phyloP scores from a whole-genome alignment of 2,888 invertebrate genomes.

The Tricholauxania praeusta region DNA sequence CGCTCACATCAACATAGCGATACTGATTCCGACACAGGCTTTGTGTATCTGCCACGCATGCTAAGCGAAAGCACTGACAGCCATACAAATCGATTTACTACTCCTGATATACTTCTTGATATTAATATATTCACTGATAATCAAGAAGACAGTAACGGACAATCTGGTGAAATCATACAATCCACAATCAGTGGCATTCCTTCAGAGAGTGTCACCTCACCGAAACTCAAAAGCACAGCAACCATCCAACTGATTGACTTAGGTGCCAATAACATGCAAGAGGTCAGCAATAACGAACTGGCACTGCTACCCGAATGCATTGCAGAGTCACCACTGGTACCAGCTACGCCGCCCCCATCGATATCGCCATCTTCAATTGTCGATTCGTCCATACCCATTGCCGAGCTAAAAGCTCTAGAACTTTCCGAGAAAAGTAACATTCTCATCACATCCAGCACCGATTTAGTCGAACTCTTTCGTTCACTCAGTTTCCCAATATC shows the following conservation, averaged over 20 bases:
- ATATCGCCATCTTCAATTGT: conserved; percentile 60
- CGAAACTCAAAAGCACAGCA: conserved; percentile 34
- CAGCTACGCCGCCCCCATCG: conserved; percentile 64
- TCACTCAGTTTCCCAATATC: conserved; percentile 63
- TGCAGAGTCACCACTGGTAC: conserved; percentile 56
- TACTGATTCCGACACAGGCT: conserved; percentile 57
- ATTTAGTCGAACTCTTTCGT: conserved; percentile 64
- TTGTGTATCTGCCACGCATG: conserved; percentile 56
- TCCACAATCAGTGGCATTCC: background rate
- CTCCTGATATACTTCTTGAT: conserved; percentile 65
- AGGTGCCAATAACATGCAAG: conserved; percentile 43
- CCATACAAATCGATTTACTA: conserved; percentile 54
- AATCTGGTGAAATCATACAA: conserved; percentile 40
- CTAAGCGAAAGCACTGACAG: conserved; percentile 50
- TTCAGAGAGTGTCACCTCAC: conserved; percentile 38
- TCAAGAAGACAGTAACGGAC: conserved; percentile 24
- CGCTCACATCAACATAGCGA: conserved; percentile 64
- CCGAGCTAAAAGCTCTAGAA: conserved; percentile 43
- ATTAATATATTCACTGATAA: conserved; percentile 64
- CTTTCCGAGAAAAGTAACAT: conserved; percentile 60
- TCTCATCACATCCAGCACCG: conserved; percentile 62
- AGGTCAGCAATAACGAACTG: conserved; percentile 51
- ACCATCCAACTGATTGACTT: conserved; percentile 58
- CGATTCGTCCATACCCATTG: conserved; percentile 44
- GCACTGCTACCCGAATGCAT: conserved; percentile 58